Evolutionary conservation across 2,797 vertebrate species (phyloP).

Genomic region (Poecilia picta): DNA sequence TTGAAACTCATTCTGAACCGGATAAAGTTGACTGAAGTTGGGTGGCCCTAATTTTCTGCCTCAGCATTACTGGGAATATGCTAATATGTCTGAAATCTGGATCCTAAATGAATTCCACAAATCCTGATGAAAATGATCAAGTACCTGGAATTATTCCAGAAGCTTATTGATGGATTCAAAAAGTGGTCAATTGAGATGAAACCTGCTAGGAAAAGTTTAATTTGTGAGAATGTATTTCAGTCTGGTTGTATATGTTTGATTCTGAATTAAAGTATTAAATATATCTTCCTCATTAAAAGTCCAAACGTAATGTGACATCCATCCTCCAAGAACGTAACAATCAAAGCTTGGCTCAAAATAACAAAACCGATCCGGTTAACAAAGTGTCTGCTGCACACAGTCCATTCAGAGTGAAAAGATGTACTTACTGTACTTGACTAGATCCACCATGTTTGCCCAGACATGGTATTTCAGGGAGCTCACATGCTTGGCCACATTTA

Average conservation of each 20-base stretch:
- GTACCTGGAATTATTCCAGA: neutral
- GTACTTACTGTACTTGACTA: conserved; percentile 81
- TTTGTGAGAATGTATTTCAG: neutral
- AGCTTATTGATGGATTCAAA: neutral
- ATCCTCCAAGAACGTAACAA: neutral
- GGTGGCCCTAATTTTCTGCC: neutral
- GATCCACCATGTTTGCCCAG: conserved; percentile 82
- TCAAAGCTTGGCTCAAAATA: neutral
- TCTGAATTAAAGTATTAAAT: neutral
- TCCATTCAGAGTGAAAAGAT: neutral
- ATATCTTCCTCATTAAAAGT: neutral
- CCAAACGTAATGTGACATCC: neutral
- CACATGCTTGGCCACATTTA: conserved; percentile 78
- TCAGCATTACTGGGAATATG: neutral
- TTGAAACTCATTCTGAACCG: neutral
- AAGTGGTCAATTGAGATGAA: neutral
- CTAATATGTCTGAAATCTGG: neutral
- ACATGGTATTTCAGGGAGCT: conserved; percentile 82
- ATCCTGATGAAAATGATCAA: neutral
- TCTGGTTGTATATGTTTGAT: neutral
- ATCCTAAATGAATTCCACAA: neutral
- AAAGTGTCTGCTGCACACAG: neutral
- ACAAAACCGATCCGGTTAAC: neutral
- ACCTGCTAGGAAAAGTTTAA: neutral
- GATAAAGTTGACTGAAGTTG: neutral